Conservation (phyloP, 92 coral and sea anemone species). For the Parazoanthus darwini region DNA sequence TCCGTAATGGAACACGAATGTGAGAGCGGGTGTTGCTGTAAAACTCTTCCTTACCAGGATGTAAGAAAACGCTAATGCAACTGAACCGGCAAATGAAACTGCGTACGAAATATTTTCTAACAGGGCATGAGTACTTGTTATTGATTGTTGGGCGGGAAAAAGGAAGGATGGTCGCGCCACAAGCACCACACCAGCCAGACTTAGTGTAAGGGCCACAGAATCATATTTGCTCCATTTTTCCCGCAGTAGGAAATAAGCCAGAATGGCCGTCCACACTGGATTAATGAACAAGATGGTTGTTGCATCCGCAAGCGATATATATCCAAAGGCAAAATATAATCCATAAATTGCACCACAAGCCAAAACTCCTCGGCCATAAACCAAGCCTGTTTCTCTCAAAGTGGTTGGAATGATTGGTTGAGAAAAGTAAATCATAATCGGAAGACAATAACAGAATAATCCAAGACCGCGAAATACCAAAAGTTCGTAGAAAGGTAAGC, state of each 20-base stretch:
- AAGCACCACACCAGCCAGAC: conserved; percentile 59
- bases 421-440: conserved; percentile 35
- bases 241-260: conserved; percentile 65
- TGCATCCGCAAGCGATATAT: conserved; percentile 77
- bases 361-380: conserved; percentile 49
- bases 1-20: conserved; percentile 57
- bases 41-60: conserved; percentile 36
- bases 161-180: conserved; percentile 58
- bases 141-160: conserved; percentile 30
- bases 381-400: conserved; percentile 35
- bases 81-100: conserved; percentile 45
- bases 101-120: conserved; percentile 27
- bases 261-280: conserved; percentile 67
- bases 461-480: conserved; percentile 24
- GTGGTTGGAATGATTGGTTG: conserved; percentile 36
- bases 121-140: neutral
- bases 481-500: conserved; percentile 45
- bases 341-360: conserved; percentile 46
- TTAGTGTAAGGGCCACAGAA: conserved; percentile 41
- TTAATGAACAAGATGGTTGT: conserved; percentile 63
- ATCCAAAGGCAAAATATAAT: conserved; percentile 56
- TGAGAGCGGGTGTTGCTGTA: conserved; percentile 28
- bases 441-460: conserved; percentile 33
- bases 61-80: conserved; percentile 10
- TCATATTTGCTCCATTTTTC: conserved; percentile 63